A percentile compares a stretch with the other conserved stretches of the same genome.
phyloP scores from a whole-genome alignment of 2,888 invertebrate genomes.

The Xestia rhomboidea region DNA sequence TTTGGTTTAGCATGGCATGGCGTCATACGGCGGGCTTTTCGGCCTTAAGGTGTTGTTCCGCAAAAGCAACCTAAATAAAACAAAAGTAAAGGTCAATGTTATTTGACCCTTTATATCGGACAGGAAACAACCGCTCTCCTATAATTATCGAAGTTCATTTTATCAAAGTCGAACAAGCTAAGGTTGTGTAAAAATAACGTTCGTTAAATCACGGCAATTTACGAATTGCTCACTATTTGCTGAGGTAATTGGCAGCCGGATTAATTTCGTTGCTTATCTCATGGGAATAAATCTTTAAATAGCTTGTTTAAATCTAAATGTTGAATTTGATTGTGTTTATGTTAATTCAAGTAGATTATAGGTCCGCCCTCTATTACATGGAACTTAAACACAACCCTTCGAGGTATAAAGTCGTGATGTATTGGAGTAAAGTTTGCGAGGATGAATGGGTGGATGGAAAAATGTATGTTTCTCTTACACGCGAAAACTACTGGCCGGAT shows the following conservation, averaged over 20 bases:
- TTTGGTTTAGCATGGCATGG: slow-evolving; percentile 21
- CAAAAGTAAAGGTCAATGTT: slow-evolving; percentile 49
- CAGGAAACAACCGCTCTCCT: slow-evolving; percentile 48
- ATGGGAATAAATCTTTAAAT: slow-evolving; percentile 1
- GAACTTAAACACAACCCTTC: background rate
- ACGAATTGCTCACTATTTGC: slow-evolving; percentile 27
- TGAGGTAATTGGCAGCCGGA: slow-evolving; percentile 14
- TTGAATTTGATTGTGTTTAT: background rate
- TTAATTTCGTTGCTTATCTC: slow-evolving; percentile 3
- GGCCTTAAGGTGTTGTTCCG: slow-evolving; percentile 14
- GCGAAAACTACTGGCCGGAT: no score
- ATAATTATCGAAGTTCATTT: slow-evolving; percentile 41
- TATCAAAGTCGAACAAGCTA: slow-evolving; percentile 37
- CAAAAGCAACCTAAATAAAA: slow-evolving; percentile 31
- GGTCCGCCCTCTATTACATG: background rate
- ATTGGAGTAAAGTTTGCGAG: no score
- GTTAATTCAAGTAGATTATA: background rate
- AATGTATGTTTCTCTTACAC: no score
- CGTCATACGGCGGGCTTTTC: background rate
- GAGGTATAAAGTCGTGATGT: background rate
- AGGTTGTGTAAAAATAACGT: slow-evolving; percentile 42
- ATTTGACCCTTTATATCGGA: slow-evolving; percentile 39
- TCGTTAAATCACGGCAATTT: slow-evolving; percentile 29
- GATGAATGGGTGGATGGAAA: no score
- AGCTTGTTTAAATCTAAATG: background rate